phyloP scores from a whole-genome alignment of 92 coral and sea anemone species.

The Galaxea fascicularis region DNA sequence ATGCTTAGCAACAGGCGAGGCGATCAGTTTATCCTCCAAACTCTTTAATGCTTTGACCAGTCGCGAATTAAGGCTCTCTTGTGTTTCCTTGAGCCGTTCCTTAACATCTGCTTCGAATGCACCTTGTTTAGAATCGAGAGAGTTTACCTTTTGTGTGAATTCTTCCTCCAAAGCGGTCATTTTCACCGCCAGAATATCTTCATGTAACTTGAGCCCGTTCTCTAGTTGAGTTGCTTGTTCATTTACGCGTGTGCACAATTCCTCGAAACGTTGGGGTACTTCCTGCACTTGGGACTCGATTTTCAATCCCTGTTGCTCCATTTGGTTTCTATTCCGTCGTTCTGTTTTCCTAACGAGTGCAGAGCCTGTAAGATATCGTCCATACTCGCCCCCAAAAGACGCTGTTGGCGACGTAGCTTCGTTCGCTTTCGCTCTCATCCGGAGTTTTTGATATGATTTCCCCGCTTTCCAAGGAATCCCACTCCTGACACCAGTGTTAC shows the following conservation, averaged over 20 bases:
- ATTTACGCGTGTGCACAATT: constrained; percentile 6
- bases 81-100: constrained; percentile 24
- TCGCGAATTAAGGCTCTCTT: constrained; percentile 1
- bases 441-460: constrained; percentile 35
- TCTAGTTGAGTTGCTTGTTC: constrained; percentile 6
- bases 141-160: constrained; percentile 9
- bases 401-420: too few species aligned
- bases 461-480: neutral
- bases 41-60: neutral
- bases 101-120: constrained; percentile 14
- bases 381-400: neutral
- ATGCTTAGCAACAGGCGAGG: too few species aligned
- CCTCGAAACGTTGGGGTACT: constrained; percentile 5
- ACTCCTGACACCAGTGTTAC: constrained; percentile 36
- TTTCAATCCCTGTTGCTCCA: constrained; percentile 17
- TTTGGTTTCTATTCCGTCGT: neutral
- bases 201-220: neutral
- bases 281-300: constrained; percentile 20
- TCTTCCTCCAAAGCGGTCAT: constrained; percentile 20
- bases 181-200: constrained; percentile 1
- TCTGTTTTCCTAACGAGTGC: constrained; percentile 6
- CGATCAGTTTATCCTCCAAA: too few species aligned
- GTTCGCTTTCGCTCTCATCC: neutral
- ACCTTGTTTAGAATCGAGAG: neutral
- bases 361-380: neutral